Percentiles rank a stretch among this genome's conserved stretches.
Conservation (phyloP, 1,140 invertebrate genomes). For the Panagrolaimus sp. region DNA sequence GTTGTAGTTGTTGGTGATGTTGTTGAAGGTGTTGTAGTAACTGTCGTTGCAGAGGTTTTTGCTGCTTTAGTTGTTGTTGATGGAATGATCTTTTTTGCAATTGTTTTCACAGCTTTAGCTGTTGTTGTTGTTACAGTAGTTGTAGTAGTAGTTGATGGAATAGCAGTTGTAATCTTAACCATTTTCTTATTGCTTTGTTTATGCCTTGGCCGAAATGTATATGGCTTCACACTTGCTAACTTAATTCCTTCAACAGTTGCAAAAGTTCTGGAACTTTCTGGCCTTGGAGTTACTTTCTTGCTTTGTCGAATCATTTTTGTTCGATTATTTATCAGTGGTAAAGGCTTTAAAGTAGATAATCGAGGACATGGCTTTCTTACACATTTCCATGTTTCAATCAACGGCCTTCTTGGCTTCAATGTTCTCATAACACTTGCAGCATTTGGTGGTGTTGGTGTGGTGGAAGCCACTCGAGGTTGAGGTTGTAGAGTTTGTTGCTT, state of each 20-base stretch:
- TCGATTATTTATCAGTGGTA: too few species aligned
- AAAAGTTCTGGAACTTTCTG: not conserved
- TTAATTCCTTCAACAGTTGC: not conserved
- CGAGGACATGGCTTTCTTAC: not conserved
- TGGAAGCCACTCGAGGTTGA: not conserved
- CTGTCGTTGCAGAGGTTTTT: too few species aligned
- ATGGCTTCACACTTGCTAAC: not conserved
- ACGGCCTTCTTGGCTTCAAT: not conserved
- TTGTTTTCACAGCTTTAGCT: not conserved
- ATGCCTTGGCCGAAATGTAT: not conserved
- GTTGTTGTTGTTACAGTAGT: not conserved
- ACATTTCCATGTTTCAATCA: conserved; percentile 6
- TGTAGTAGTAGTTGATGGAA: too few species aligned
- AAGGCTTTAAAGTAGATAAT: too few species aligned
- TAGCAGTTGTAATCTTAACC: not conserved
- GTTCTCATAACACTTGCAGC: not conserved
- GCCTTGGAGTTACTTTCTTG: too few species aligned
- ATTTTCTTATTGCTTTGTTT: not conserved
- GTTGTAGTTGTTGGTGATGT: not conserved
- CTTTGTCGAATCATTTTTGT: too few species aligned
- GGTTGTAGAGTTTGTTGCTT: not conserved
- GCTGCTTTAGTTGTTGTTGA: not conserved
- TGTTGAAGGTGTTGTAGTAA: not conserved
- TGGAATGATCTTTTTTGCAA: not conserved
- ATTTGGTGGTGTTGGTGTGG: not conserved